Conservation (phyloP, 2,113 vertebrate genomes). For the Oostethus manadensis region DNA sequence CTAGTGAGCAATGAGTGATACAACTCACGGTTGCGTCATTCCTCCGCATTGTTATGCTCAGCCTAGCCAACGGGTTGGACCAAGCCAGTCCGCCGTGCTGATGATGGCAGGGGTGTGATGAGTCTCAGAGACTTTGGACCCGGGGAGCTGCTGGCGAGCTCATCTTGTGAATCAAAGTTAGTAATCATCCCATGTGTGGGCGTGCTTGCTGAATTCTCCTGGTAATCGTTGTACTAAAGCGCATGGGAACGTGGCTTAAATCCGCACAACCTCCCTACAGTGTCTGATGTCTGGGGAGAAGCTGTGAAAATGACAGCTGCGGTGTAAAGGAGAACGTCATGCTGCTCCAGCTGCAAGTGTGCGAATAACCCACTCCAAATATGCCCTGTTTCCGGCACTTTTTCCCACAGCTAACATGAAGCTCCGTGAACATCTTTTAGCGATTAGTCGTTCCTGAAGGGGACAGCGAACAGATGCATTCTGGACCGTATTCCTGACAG, state of each 20-base stretch:
- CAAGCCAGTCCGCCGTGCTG: constrained; percentile 35
- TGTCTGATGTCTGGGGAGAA: constrained; percentile 49
- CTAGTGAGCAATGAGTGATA: constrained; percentile 21
- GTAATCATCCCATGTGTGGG: constrained; percentile 29
- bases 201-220: constrained; percentile 1
- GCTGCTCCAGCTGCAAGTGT: constrained; percentile 34
- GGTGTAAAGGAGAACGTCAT: constrained; percentile 48
- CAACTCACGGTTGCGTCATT: constrained; percentile 60
- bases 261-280: constrained; percentile 23
- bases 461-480: constrained; percentile 14
- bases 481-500: constrained; percentile 42
- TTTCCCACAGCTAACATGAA: constrained; percentile 11
- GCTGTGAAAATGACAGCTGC: constrained; percentile 65
- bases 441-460: constrained; percentile 13
- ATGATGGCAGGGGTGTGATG: constrained; percentile 65
- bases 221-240: neutral
- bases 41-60: constrained; percentile 47
- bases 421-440: constrained; percentile 24
- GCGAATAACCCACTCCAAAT: constrained; percentile 31
- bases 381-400: constrained; percentile 28
- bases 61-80: constrained; percentile 47
- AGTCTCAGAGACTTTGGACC: constrained; percentile 40
- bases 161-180: constrained; percentile 45
- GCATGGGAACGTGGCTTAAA: constrained; percentile 11
- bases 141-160: constrained; percentile 47